Conservation (phyloP, 1,140 invertebrate species). For the Potamilus streckersoni region DNA sequence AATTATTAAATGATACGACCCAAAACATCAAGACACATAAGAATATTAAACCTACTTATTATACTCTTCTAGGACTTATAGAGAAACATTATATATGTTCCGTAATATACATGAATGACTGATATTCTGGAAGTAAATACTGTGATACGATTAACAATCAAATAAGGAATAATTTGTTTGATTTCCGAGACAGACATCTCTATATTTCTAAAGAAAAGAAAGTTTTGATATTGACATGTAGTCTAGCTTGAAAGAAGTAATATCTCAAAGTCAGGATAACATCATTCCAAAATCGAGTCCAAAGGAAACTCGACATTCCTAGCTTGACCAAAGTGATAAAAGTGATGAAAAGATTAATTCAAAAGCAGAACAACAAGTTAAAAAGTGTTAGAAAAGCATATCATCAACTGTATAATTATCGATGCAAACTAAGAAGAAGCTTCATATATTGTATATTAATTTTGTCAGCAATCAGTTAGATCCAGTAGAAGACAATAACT, state of each 20-base stretch:
- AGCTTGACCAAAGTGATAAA: conserved; percentile 16
- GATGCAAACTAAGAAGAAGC: conserved; percentile 17
- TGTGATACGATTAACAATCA: not conserved
- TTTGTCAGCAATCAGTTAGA: conserved; percentile 18
- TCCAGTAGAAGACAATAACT: conserved; percentile 17
- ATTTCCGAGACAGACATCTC: not conserved
- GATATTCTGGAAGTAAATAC: conserved; percentile 7
- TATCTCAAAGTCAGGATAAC: conserved; percentile 1
- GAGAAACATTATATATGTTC: not conserved
- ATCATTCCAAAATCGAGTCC: conserved; percentile 5
- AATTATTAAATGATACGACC: conserved; percentile 5
- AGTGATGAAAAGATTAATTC: conserved; percentile 3
- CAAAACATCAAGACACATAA: conserved; percentile 10
- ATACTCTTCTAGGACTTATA: not conserved
- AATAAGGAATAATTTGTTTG: not conserved
- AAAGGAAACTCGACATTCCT: conserved; percentile 13
- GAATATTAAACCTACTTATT: conserved; percentile 12
- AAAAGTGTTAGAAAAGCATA: conserved; percentile 7
- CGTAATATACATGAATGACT: conserved; percentile 8
- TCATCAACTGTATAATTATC: conserved; percentile 11
- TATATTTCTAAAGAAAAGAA: not conserved
- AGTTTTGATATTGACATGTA: not conserved
- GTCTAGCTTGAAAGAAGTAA: not conserved
- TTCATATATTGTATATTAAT: conserved; percentile 11
- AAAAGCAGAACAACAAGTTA: conserved; percentile 19